Percentiles rank a stretch among this genome's conserved stretches.
phyloP scores from a whole-genome alignment of 2,113 vertebrate species.

The Rhegmatorhina hoffmannsi region DNA sequence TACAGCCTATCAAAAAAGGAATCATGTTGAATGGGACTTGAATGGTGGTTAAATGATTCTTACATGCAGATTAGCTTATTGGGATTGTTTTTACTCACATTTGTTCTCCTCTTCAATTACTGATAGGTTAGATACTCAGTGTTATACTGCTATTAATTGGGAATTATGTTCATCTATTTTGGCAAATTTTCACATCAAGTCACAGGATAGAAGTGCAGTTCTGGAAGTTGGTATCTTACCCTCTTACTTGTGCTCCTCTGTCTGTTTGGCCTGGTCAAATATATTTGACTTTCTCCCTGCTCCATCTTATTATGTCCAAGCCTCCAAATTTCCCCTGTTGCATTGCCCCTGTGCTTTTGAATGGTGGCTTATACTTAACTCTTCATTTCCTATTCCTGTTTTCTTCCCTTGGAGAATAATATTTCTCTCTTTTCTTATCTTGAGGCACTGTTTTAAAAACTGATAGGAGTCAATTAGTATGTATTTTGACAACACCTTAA shows the following conservation, averaged over 20 bases:
- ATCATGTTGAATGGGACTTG: background rate
- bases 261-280: background rate
- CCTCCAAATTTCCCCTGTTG: background rate
- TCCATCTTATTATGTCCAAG: background rate
- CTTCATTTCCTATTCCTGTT: background rate
- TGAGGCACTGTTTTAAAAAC: background rate
- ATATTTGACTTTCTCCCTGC: background rate
- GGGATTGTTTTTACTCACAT: background rate
- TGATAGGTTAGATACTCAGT: rapidly evolving
- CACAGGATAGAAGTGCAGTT: background rate
- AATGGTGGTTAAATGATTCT: background rate
- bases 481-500: background rate
- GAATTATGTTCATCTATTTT: background rate
- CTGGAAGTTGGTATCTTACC: background rate
- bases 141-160: background rate
- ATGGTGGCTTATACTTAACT: background rate
- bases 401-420: background rate
- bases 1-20: background rate
- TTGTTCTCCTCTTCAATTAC: background rate
- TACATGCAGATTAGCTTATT: background rate
- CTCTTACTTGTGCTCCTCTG: background rate
- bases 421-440: background rate
- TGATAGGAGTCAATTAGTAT: background rate
- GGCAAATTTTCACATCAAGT: background rate
- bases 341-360: background rate